Base-by-base conservation (phyloP, 2,797 vertebrate species). In the Lerista edwardsae region DNA sequence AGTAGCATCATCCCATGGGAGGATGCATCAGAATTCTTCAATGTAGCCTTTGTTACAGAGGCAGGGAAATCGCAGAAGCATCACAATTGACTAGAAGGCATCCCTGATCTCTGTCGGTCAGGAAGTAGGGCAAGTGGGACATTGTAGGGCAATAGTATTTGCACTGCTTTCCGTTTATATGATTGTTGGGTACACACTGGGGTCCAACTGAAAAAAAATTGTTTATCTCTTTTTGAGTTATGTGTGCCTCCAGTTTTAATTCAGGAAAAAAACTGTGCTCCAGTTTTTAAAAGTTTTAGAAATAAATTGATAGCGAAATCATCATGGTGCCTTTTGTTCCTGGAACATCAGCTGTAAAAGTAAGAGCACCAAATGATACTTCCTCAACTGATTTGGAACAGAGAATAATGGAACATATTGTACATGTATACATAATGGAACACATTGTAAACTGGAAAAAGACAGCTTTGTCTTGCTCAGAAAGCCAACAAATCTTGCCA, bases 261-360 rank as follows among this genome's bases (percentile, higher is more conserved):
- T 0, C 3, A 74, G 69, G 61, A 15, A 82, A 73, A n/a, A 73
- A 34, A 55, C 34, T 23, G 7, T 14, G 61, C 2, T 1, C 6
- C 34, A 61, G 12, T 31, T 47, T 14, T 74, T 6, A n/a, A 61
- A 41, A 25, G 19, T 62, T 64, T 75, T 23, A 31, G 71, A 65
- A 65, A 71, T 51, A 27, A 62, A 69, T 80, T 57, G 61, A 23
- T 44, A 79, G 57, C 23, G 3, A 47, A 61, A 23, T 79, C 41
- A 79, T 76, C 39, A 15, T 76, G 59, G 47, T 86, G 88, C 51
- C 79, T n/a, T 87, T 86, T 83, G 29, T 75, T 11, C 27, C 84
- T 84, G 59, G 39, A 71, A 2, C 29, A 75, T 89, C 85, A 57
- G 19, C 23, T 81, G 61, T 89, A 57, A 57, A 84, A 84, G 19